Evolutionary conservation across 2,797 vertebrate genomes (phyloP).

Genomic region (Peromyscus nudipes): DNA sequence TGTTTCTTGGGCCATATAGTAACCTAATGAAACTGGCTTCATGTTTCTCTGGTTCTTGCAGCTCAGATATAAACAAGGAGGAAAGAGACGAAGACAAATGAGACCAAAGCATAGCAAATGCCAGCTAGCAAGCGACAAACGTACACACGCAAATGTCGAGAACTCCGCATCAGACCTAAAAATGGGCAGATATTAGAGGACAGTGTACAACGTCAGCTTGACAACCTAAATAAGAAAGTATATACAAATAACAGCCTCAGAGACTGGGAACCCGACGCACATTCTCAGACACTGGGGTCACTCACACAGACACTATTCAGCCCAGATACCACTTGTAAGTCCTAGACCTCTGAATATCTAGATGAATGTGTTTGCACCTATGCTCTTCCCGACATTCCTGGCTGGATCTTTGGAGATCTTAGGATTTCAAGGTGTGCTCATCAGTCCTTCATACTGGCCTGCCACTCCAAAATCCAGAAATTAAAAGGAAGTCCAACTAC

Average conservation of each 20-base stretch:
- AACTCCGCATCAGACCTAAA: conserved; percentile 34
- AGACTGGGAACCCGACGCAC: neutral
- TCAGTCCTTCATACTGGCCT: neutral
- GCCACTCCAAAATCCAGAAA: neutral
- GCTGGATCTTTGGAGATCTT: neutral
- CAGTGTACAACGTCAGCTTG: conserved; percentile 29
- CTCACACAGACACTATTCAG: neutral
- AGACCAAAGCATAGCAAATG: neutral
- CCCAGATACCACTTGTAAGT: neutral
- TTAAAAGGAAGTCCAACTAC: neutral
- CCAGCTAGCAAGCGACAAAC: conserved; percentile 30
- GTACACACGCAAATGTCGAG: neutral
- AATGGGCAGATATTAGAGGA: neutral
- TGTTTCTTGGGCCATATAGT: neutral
- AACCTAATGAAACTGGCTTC: neutral
- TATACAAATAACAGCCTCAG: neutral
- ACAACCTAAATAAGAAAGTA: conserved; percentile 57
- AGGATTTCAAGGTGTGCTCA: neutral
- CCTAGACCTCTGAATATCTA: neutral
- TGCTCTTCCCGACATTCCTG: neutral
- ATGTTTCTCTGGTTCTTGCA: neutral
- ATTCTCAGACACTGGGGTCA: neutral
- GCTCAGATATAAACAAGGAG: conserved; percentile 9
- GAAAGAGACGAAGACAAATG: conserved; percentile 23
- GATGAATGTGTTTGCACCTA: neutral